Evolutionary conservation across 2,888 invertebrate genomes (phyloP), one percentile per base, ranked within the genome.

Genomic region (Caenorhabditis macrosperma): DNA sequence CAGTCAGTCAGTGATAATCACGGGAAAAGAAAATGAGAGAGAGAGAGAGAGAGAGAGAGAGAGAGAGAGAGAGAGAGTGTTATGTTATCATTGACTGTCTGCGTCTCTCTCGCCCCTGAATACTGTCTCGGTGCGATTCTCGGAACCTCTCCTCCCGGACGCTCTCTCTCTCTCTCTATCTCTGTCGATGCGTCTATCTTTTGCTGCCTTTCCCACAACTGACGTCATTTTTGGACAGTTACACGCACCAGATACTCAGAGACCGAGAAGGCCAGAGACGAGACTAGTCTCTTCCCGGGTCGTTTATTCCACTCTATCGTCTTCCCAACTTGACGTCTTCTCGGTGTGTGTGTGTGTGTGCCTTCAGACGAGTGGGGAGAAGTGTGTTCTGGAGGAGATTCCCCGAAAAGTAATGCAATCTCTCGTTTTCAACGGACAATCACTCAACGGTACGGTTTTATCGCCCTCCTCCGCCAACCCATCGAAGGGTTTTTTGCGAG

Each of bases 211-310:
- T 52, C n/a, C 24, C 57, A 38, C 61, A 64, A 64, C 44, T 66
- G 66, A 75, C 64, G 74, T 75, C 74, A 75, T 64, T 72, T 71
- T 72, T 64, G n/a, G 15, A 22, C 33, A 1, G 48, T n/a, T n/a
- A n/a, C n/a, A n/a, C n/a, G n/a, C n/a, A n/a, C 28, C 52, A 52
- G 44, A 48, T 33, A 52, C 46, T 44, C 46, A 46, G 57, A 68
- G 67, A 69, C 59, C 59, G 71, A 71, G 71, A 55, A 71, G 71
- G 54, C 60, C 60, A 71, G 63, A 71, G 63, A 71, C 69, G 60
- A 71, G 61, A 54, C 54, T 63, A 55, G 54, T 63, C 63, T 52
- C 44, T n/a, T n/a, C n/a, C n/a, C n/a, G n/a, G n/a, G n/a, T n/a
- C 52, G 50, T 54, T 17, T 52, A 41, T 28, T 54, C 26, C 41